Evolutionary conservation across 1,140 invertebrate genomes (phyloP), one percentile per base, ranked within the genome.

Genomic region (Hycleus phaleratus): DNA sequence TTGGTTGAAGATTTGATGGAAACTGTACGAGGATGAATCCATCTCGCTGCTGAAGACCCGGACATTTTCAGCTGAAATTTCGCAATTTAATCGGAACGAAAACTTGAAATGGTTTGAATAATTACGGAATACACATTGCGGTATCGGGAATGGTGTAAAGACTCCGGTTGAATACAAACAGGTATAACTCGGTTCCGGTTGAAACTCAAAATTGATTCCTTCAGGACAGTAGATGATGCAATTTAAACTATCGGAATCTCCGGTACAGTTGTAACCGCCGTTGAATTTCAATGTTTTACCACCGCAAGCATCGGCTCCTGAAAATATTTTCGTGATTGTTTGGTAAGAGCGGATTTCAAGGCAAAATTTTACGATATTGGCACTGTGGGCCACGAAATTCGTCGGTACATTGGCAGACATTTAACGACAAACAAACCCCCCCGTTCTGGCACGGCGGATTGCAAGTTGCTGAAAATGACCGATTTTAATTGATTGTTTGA

Each of bases 351-450:
- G 38, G 12, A 8, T 11, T 42, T 32, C 32, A 5, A 11, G 12
- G 8, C 9, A 11, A 43, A 43, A 38, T 76, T 82, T 83, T 74
- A 90, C 88, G 74, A 64, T 87, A 89, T 76, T 91, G 87, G 64
- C 89, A 91, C 57, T 84, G 82, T 1, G 82, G 77, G 4, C 89
- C 89, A 48, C 83, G 78, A 64, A 79, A 90, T 9, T 85, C 81
- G 49, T 82, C 74, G 0, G 86, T 79, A 67, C 90, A 93, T 60
- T 89, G 82, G 54, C 90, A 93, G 1, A 81, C 74, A 70, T 91
- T 86, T 7, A 82, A 78, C 1, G 84, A 79, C 32, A 32, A 32
- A 73, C 90, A 93, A 44, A 80, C 78, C 0, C 90, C 90, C 4
- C 85, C 87, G 66, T 93, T 91, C 52, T 78, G 58, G 67, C 90